These are phyloP conservation scores for Bubo scandiacus DNA, from an alignment of 2,113 vertebrate species.

Conservation along the genomic window DNA sequence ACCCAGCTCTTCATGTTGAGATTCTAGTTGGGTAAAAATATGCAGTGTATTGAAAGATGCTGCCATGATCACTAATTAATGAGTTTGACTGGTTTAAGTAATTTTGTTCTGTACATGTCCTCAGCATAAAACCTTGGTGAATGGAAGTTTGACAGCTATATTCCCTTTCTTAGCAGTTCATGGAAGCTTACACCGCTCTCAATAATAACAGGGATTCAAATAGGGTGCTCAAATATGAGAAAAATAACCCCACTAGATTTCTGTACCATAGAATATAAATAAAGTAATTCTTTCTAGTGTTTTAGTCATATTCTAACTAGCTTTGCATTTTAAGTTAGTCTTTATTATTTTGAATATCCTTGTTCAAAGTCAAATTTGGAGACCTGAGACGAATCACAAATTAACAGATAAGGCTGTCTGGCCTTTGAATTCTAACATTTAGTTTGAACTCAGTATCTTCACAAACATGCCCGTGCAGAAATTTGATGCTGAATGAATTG, in stretches of 20 bases:
- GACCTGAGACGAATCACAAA: background rate
- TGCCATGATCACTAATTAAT: background rate
- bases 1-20: background rate
- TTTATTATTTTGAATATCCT: background rate
- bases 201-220: background rate
- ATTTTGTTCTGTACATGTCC: background rate
- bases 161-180: background rate
- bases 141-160: background rate
- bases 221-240: background rate
- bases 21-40: background rate
- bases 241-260: background rate
- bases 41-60: background rate
- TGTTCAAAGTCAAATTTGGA: background rate
- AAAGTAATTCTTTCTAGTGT: background rate
- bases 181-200: background rate
- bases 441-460: background rate
- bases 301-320: background rate
- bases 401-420: background rate
- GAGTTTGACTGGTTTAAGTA: background rate
- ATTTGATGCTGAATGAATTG: background rate
- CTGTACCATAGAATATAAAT: background rate
- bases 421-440: background rate
- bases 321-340: background rate
- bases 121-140: background rate
- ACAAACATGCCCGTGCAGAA: background rate